Evolutionary conservation across 1,140 invertebrate genomes (phyloP), one percentile per base, ranked within the genome.

Genomic region (Meloidogyne hapla): DNA sequence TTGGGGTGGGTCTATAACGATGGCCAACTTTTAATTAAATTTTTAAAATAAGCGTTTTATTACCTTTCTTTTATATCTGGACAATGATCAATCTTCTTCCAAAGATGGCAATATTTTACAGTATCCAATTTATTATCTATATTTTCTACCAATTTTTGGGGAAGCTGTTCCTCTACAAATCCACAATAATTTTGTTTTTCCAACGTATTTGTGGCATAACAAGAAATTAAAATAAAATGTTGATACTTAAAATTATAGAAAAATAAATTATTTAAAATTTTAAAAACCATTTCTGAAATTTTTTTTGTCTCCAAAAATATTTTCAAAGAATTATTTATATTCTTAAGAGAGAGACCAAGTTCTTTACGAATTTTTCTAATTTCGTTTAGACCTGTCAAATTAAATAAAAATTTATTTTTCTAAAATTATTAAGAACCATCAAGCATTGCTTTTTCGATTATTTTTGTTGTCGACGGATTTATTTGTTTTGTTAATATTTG

Each of bases 191-290:
- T 42, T 28, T 48, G 25, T 56, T 56, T 70, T 42, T 70, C 25
- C 25, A 26, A 70, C n/a, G 25, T 8, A 33, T 8, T 25, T n/a
- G 18, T 15, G 2, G 69, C 28, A 21, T 56, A 56, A 33, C 69
- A 70, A 9, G 69, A 38, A 61, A 70, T 61, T 26, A 70, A 45
- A 70, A 70, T 21, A n/a, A 70, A 70, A 70, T 70, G 40, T 45
- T 70, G 1, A 28, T 70, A 70, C 69, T 70, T 56, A 45, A 70
- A 18, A 26, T n/a, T 38, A 40, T 23, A 21, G 13, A 48, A 69
- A 9, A 28, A 15, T 12, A 68, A 68, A 26, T 68, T 23, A 26
- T 68, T n/a, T 25, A 38, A 18, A 13, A 23, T 9, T 38, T 25
- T 13, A 15, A 25, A 69, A 13, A 18, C 48, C 48, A 45, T 25